phyloP scores from a whole-genome alignment of 2,113 vertebrate genomes.

The Proteles cristata region DNA sequence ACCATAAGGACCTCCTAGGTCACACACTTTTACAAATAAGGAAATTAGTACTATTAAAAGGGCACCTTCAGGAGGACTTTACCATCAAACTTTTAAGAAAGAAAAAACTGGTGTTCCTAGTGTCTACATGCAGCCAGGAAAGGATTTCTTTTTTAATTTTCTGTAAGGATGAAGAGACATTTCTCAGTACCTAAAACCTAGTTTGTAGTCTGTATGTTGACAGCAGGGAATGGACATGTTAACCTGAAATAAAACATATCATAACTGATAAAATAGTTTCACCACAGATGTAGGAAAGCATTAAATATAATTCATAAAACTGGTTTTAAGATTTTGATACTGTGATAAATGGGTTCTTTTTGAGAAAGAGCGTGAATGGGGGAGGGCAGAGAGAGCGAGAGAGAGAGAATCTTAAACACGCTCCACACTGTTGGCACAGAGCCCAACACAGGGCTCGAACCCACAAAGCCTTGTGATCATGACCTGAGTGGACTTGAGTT shows the following conservation, averaged over 20 bases:
- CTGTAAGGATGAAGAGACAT: neutral
- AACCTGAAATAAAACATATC: constrained; percentile 5
- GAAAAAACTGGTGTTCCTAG: neutral
- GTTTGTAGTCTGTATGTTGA: neutral
- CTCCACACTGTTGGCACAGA: no score
- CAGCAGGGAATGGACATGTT: constrained; percentile 1
- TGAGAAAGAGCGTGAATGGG: no score
- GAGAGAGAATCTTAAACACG: no score
- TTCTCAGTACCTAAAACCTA: neutral
- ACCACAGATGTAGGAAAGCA: neutral
- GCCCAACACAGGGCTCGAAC: no score
- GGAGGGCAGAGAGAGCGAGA: no score
- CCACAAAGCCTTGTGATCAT: no score
- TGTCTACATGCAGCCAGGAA: neutral
- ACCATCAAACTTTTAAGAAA: neutral
- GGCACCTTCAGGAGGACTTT: neutral
- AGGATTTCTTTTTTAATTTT: neutral
- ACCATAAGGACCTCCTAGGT: neutral
- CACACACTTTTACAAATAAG: neutral
- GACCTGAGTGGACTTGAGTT: no score
- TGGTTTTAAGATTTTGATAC: constrained; percentile 8
- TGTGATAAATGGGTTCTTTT: neutral
- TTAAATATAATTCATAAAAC: neutral
- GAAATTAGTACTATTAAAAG: neutral
- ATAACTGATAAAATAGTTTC: neutral